A percentile compares a stretch with the other conserved stretches of the same genome.
Evolutionary conservation across 2,113 vertebrate species (phyloP).

Genomic region (Gymnogyps californianus): DNA sequence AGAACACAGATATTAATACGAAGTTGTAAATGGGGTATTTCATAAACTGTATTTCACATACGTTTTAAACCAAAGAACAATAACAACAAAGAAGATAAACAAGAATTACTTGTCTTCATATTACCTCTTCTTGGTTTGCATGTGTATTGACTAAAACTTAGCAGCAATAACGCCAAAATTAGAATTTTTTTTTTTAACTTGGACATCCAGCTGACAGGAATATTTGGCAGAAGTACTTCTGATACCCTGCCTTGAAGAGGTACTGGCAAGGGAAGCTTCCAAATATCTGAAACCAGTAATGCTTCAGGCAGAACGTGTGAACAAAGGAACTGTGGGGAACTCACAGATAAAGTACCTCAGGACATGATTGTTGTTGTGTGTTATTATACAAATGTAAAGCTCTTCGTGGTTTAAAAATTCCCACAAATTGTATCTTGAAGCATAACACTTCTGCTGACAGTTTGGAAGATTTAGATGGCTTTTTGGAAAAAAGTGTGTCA

Average conservation of each 20-base stretch:
- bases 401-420: not conserved
- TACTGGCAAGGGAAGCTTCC: not conserved
- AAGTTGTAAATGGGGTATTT: not conserved
- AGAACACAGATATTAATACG: not conserved
- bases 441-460: not conserved
- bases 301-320: not conserved
- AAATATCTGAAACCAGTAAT: not conserved
- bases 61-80: conserved; percentile 15
- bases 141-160: not conserved
- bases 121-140: not conserved
- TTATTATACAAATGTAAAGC: not conserved
- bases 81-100: not conserved
- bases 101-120: not conserved
- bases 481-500: not conserved
- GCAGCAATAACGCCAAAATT: not conserved
- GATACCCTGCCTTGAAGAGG: not conserved
- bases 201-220: not conserved
- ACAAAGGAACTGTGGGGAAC: not conserved
- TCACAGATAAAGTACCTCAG: not conserved
- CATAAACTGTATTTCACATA: not conserved
- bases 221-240: not conserved
- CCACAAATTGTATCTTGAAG: not conserved
- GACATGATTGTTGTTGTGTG: not conserved
- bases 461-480: not conserved
- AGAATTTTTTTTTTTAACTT: not conserved